These are phyloP conservation scores for Hoplostethus atlanticus DNA, from an alignment of 2,797 vertebrate species.

Conservation along the genomic window DNA sequence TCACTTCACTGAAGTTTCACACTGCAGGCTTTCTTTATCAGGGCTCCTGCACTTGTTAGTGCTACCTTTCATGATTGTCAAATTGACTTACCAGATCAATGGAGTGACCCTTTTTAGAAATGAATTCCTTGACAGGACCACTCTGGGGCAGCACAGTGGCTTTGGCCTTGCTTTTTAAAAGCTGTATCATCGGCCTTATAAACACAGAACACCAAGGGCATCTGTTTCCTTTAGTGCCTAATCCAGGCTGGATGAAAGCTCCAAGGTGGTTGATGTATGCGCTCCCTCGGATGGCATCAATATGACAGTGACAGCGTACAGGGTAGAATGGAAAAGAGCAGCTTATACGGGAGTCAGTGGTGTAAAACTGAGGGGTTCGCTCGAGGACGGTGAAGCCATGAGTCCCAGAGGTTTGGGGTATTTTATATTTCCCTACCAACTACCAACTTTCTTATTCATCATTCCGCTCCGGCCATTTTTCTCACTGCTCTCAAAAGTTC, in stretches of 20 bases:
- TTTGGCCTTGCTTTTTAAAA: slow-evolving; percentile 58
- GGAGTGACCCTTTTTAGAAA: slow-evolving; percentile 69
- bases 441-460: slow-evolving; percentile 34
- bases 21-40: slow-evolving; percentile 76
- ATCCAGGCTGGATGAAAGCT: slow-evolving; percentile 40
- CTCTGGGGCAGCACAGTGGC: slow-evolving; percentile 37
- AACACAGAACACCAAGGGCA: slow-evolving; percentile 41
- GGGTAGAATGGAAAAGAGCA: slow-evolving; percentile 43
- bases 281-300: slow-evolving; percentile 42
- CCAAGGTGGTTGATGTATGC: slow-evolving; percentile 36
- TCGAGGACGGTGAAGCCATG: slow-evolving; percentile 12
- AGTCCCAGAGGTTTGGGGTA: slow-evolving; percentile 9
- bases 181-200: slow-evolving; percentile 38
- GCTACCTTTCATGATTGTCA: slow-evolving; percentile 82
- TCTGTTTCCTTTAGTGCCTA: slow-evolving; percentile 50
- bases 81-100: slow-evolving; percentile 76
- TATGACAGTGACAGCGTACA: slow-evolving; percentile 21
- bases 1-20: slow-evolving; percentile 69
- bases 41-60: slow-evolving; percentile 72
- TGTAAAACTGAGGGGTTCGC: slow-evolving; percentile 42
- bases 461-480: slow-evolving; percentile 15
- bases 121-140: slow-evolving; percentile 59
- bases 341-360: slow-evolving; percentile 30
- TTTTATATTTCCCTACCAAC: slow-evolving; percentile 48
- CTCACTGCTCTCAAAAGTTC: slow-evolving; percentile 13